Evolutionary conservation across 2,888 invertebrate species (phyloP).

Genomic region (Dyspetes luteomarginatus): DNA sequence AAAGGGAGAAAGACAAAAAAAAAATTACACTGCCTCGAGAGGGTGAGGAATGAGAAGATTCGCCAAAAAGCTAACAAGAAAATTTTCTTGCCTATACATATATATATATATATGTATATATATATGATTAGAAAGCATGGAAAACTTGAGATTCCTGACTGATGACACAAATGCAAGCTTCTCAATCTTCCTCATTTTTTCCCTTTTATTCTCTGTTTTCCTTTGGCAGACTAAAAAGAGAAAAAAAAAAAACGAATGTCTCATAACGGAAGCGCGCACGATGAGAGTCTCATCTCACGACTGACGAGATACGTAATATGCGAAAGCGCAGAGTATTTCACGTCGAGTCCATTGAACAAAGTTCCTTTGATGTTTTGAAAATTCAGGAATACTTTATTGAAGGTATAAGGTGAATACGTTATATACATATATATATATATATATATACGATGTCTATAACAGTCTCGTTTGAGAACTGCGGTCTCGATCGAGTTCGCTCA

Average conservation of each 20-base stretch:
- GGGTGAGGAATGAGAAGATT: background rate
- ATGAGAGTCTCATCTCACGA: constrained; percentile 55
- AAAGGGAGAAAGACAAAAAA: background rate
- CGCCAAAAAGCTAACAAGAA: constrained; percentile 25
- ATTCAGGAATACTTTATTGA: constrained; percentile 58
- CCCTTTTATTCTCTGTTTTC: constrained; percentile 22
- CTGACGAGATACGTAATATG: constrained; percentile 60
- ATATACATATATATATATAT: background rate
- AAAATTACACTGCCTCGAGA: background rate
- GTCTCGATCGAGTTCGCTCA: constrained; percentile 34
- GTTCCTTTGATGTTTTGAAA: constrained; percentile 64
- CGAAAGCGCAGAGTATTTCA: constrained; percentile 53
- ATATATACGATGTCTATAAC: constrained; percentile 13
- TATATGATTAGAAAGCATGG: constrained; percentile 48
- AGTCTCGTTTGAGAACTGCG: constrained; percentile 34
- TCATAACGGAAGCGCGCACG: constrained; percentile 23
- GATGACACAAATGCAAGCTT: constrained; percentile 37
- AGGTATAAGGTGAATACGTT: constrained; percentile 38
- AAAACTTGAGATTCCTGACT: constrained; percentile 47
- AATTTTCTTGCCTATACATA: constrained; percentile 7
- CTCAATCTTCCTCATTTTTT: constrained; percentile 46
- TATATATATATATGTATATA: too few relatives aligned
- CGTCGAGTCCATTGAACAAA: constrained; percentile 64
- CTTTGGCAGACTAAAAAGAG: constrained; percentile 15
- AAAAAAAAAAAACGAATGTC: constrained; percentile 24